Conservation (phyloP, 1,140 invertebrate genomes). For the Latrodectus geometricus region DNA sequence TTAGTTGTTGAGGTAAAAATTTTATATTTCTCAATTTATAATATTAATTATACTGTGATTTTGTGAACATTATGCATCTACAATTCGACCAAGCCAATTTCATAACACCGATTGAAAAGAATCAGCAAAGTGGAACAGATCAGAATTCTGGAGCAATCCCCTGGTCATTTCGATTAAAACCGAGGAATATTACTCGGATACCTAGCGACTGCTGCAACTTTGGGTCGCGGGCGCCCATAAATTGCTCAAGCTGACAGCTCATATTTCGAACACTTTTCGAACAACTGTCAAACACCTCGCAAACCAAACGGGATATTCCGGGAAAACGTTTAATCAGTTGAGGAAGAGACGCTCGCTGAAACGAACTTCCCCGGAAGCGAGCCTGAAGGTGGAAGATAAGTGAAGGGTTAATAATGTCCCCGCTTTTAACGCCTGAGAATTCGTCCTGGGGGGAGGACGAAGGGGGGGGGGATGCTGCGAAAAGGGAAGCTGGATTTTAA, state of each 20-base stretch:
- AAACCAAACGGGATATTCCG: not conserved
- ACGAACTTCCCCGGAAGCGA: not conserved
- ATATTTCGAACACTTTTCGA: conserved; percentile 52
- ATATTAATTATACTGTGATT: too few species aligned
- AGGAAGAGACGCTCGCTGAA: not conserved
- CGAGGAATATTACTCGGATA: too few species aligned
- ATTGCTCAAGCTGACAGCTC: conserved; percentile 24
- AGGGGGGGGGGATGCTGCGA: not conserved
- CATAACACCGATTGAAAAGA: too few species aligned
- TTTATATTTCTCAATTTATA: too few species aligned
- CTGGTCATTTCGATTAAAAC: too few species aligned
- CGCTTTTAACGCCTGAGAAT: conserved; percentile 5
- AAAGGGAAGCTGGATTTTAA: conserved; percentile 15
- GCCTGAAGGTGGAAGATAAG: conserved; percentile 36
- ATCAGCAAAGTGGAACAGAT: too few species aligned
- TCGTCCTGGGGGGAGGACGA: not conserved
- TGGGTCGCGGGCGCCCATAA: not conserved
- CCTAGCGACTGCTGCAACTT: too few species aligned
- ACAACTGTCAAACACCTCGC: conserved; percentile 48
- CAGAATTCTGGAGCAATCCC: too few species aligned
- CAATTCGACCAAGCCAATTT: too few species aligned
- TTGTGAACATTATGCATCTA: too few species aligned
- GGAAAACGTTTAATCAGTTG: conserved; percentile 43
- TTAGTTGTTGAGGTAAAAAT: too few species aligned
- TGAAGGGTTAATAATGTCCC: conserved; percentile 21